phyloP scores from a whole-genome alignment of 2,888 invertebrate genomes.

The Cheilosia vulpina region DNA sequence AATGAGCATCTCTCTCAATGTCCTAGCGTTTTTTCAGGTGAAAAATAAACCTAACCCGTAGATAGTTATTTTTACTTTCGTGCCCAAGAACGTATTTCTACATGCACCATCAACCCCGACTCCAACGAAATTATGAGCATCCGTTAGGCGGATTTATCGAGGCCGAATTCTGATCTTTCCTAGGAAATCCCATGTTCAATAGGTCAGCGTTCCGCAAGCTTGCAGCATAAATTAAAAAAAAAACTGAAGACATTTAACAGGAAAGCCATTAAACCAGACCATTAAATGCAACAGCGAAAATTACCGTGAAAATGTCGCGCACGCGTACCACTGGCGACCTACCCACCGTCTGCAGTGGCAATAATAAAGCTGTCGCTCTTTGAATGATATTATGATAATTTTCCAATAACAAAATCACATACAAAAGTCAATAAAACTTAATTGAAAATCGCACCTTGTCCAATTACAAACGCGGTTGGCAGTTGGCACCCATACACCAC shows the following conservation, averaged over 20 bases:
- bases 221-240: constrained; percentile 6
- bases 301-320: constrained; percentile 29
- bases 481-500: constrained; percentile 17
- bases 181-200: constrained; percentile 1
- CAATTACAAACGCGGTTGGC: constrained; percentile 36
- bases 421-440: constrained; percentile 52
- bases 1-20: too few species aligned
- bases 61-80: too few species aligned
- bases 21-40: too few species aligned
- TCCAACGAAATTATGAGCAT: too few species aligned
- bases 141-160: neutral
- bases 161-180: neutral
- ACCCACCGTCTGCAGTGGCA: neutral
- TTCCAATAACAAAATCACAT: constrained; percentile 19
- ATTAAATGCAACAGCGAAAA: constrained; percentile 1
- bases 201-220: constrained; percentile 4
- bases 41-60: too few species aligned
- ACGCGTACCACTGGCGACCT: constrained; percentile 13
- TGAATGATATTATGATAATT: constrained; percentile 5
- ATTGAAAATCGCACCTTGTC: constrained; percentile 65
- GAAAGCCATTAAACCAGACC: constrained; percentile 26
- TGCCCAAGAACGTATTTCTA: too few species aligned
- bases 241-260: constrained; percentile 9
- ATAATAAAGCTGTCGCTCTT: constrained; percentile 1
- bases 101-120: too few species aligned